Base-by-base conservation (phyloP, 2,113 vertebrate species). In the Phycodurus eques region DNA sequence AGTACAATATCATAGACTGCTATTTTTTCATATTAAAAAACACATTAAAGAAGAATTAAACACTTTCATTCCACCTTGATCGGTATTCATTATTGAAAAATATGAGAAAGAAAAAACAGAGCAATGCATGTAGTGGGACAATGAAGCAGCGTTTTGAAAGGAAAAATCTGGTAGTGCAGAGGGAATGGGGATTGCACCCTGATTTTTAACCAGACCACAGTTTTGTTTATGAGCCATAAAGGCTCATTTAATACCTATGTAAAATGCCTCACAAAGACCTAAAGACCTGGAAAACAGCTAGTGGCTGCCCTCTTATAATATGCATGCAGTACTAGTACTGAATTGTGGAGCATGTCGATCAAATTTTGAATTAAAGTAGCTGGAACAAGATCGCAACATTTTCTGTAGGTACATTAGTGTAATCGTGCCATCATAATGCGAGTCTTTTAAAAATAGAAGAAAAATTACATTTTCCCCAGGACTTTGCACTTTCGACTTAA, bases 191-290 rank as follows among this genome's bases (percentile, higher is more conserved):
- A 20, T 56, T 56, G 53, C 20, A 1, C 27, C 33, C 33, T 39
- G n/a, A 56, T 17, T 15, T 60, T 39, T 62, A 39, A 62, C 12
- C 39, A 15, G 62, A 22, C 62, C 62, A 44, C 39, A 44, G 12
- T 31, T 44, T 44, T 14, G 62, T 43, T 44, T 13, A 65, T 14
- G 61, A 76, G 70, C 70, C 78, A 75, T 85, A 88, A 88, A 87
- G 2, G 67, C 66, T 72, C 61, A 53, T 33, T 86, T 84, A 77
- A 87, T 75, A 79, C 63, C 2, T 63, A 72, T 85, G 77, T 88
- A 85, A 89, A 91, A 89, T 70, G 81, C 81, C 75, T 85, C 86
- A 84, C 84, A 87, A 89, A 89, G 72, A 83, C 73, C 73, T 72
- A 86, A 84, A 87, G 83, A 81, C 73, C 81, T 81, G 63, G 84